Evolutionary conservation across 1,140 invertebrate species (phyloP).

Genomic region (Drosophila nigrodunni): DNA sequence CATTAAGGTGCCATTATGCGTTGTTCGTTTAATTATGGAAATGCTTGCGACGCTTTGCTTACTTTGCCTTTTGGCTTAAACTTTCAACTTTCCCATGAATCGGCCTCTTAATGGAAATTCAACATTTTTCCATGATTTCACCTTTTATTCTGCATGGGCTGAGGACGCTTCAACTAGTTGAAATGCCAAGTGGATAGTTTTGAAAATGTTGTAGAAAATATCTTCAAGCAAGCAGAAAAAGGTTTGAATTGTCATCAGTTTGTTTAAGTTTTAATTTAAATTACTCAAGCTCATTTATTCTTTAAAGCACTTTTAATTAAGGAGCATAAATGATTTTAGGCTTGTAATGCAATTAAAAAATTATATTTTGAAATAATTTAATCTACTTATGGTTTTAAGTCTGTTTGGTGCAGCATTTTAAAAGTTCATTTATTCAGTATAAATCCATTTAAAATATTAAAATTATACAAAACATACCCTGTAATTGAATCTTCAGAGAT

Average conservation of each 20-base stretch:
- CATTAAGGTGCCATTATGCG: slow-evolving; percentile 77
- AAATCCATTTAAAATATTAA: no score
- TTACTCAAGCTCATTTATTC: no score
- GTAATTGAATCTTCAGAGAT: background rate
- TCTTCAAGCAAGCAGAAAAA: background rate
- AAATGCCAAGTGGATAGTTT: background rate
- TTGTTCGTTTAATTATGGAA: slow-evolving; percentile 76
- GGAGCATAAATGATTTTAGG: no score
- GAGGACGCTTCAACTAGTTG: background rate
- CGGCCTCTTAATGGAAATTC: slow-evolving; percentile 28
- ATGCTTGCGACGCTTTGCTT: slow-evolving; percentile 17
- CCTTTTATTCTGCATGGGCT: background rate
- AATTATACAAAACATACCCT: no score
- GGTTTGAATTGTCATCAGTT: background rate
- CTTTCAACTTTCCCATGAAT: slow-evolving; percentile 15
- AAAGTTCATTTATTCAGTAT: no score
- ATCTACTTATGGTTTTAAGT: no score
- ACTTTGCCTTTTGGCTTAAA: slow-evolving; percentile 22
- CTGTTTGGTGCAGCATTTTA: no score
- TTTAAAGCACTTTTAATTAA: no score
- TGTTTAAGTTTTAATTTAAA: background rate
- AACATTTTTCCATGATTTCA: slow-evolving; percentile 1
- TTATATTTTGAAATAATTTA: background rate
- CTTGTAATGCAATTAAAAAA: background rate
- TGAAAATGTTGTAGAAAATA: background rate